Conservation (phyloP, 2,888 invertebrate species). For the Tyria jacobaeae region DNA sequence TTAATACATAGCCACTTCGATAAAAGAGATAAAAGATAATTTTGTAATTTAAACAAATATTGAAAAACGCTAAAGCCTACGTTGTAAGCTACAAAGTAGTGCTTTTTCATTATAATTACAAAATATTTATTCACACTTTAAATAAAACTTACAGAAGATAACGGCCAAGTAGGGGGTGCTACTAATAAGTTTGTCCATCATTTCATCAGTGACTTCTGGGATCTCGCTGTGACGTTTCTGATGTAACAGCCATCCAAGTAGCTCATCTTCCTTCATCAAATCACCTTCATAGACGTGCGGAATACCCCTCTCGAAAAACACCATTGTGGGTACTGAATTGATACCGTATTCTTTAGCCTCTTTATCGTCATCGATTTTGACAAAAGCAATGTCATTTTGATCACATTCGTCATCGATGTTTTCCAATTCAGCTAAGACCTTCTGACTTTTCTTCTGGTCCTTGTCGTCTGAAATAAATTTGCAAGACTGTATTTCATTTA, state of each 20-base stretch:
- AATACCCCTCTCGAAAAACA: constrained; percentile 91
- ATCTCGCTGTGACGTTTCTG: constrained; percentile 96
- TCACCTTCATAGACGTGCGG: constrained; percentile 93
- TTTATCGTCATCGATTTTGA: constrained; percentile 95
- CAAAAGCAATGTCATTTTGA: constrained; percentile 96
- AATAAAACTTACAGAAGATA: constrained; percentile 94
- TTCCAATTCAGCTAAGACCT: constrained; percentile 93
- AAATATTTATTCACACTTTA: not conserved
- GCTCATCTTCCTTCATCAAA: constrained; percentile 95
- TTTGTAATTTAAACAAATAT: not conserved
- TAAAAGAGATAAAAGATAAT: too few species aligned
- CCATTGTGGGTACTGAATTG: constrained; percentile 93
- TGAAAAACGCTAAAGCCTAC: not conserved
- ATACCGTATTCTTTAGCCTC: constrained; percentile 97
- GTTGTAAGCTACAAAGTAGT: not conserved
- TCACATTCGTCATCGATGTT: constrained; percentile 98
- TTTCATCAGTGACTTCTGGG: constrained; percentile 96
- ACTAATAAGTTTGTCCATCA: constrained; percentile 96
- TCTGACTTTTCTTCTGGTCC: constrained; percentile 96
- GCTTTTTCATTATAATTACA: not conserved
- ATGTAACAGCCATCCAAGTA: constrained; percentile 95
- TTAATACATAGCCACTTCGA: too few species aligned
- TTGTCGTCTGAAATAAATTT: constrained; percentile 91
- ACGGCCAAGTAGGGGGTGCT: constrained; percentile 93
- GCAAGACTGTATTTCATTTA: constrained; percentile 84